Evolutionary conservation across 2,113 vertebrate species (phyloP).

Genomic region (Megaceryle maxima): DNA sequence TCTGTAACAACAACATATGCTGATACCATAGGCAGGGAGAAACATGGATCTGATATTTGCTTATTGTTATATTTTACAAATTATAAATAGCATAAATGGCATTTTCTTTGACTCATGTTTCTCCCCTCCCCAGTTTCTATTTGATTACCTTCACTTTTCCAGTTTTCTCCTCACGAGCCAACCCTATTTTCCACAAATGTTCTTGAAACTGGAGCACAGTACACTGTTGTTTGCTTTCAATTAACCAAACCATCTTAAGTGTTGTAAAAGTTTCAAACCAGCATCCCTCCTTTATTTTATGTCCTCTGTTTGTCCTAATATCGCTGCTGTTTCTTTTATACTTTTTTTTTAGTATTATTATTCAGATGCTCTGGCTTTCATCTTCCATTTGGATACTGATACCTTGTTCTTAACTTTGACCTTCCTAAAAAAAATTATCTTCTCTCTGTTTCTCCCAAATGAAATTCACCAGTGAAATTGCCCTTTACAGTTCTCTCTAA

Average conservation of each 20-base stretch:
- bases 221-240: neutral
- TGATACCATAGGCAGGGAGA: neutral
- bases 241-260: neutral
- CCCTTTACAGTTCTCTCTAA: neutral
- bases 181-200: neutral
- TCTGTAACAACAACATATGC: neutral
- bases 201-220: neutral
- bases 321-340: neutral
- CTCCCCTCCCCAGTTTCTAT: neutral
- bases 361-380: neutral
- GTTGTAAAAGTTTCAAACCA: neutral
- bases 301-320: neutral
- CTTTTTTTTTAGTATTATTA: accelerated
- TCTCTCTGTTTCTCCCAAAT: neutral
- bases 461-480: neutral
- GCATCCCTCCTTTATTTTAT: neutral
- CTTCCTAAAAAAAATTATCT: neutral
- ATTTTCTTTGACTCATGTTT: neutral
- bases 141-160: neutral
- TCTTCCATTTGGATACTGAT: neutral
- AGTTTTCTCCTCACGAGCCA: neutral
- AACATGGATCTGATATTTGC: neutral
- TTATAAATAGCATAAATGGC: neutral
- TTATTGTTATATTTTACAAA: neutral
- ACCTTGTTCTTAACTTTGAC: neutral